These are phyloP conservation scores for Umimayanthus kanabou DNA, from an alignment of 92 coral and sea anemone species.

Conservation along the genomic window DNA sequence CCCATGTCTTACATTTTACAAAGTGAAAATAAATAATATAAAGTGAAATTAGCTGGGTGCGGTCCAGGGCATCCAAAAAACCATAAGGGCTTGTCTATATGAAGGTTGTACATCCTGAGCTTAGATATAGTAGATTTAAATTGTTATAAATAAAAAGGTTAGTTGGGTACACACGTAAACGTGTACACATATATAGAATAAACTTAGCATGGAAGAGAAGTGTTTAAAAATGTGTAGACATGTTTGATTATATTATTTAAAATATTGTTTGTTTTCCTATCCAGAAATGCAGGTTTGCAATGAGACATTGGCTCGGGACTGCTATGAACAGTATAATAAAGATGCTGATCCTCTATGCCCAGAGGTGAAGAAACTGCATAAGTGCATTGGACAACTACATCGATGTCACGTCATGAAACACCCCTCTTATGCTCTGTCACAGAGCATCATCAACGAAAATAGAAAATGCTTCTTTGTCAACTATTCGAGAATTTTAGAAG, in stretches of 20 bases:
- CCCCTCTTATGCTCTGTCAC: conserved; percentile 65
- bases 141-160: too few relatives aligned
- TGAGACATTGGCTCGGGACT: conserved; percentile 57
- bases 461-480: conserved; percentile 73
- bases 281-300: conserved; percentile 61
- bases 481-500: conserved; percentile 74
- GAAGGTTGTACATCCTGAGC: too few relatives aligned
- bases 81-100: too few relatives aligned
- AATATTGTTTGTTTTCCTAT: conserved; percentile 19
- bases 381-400: conserved; percentile 56
- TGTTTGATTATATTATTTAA: too few relatives aligned
- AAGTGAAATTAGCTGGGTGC: too few relatives aligned
- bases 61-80: too few relatives aligned
- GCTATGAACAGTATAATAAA: conserved; percentile 57
- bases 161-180: background rate
- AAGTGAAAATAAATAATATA: too few relatives aligned
- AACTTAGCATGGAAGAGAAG: too few relatives aligned
- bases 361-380: conserved; percentile 65
- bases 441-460: conserved; percentile 62
- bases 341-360: conserved; percentile 64
- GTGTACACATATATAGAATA: background rate
- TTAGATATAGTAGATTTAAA: too few relatives aligned
- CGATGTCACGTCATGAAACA: conserved; percentile 82
- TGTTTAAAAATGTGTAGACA: too few relatives aligned
- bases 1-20: too few relatives aligned